A percentile compares a stretch with the other conserved stretches of the same genome.
These are phyloP conservation scores for Temnopleurus reevesii DNA, from an alignment of 53 echinoderm and acorn worm genomes.

Conservation along the genomic window DNA sequence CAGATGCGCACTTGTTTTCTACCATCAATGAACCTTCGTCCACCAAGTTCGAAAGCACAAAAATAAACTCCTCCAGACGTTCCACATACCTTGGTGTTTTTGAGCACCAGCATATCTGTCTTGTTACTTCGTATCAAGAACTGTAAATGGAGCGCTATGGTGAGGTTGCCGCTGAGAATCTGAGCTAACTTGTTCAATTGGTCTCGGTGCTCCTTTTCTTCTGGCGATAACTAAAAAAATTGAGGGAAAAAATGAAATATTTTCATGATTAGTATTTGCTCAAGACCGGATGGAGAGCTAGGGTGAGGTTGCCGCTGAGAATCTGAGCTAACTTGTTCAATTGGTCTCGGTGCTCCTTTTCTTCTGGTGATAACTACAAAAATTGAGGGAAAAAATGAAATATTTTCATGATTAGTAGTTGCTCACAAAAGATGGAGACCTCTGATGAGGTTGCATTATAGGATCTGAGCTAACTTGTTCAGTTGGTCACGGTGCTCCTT, in stretches of 20 bases:
- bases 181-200: conserved; percentile 80
- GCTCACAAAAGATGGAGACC: conserved; percentile 79
- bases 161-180: conserved; percentile 80
- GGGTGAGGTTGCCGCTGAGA: conserved; percentile 77
- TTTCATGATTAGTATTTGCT: too few relatives aligned
- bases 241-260: background rate
- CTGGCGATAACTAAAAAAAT: conserved; percentile 56
- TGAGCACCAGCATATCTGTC: conserved; percentile 88
- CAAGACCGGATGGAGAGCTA: conserved; percentile 83
- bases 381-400: background rate
- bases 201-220: conserved; percentile 82
- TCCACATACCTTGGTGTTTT: conserved; percentile 89
- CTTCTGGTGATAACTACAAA: conserved; percentile 66
- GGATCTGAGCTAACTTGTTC: conserved; percentile 81
- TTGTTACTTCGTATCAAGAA: conserved; percentile 95
- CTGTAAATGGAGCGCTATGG: conserved; percentile 88
- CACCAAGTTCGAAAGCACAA: too few relatives aligned
- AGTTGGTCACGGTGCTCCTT: conserved; percentile 80
- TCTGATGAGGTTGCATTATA: conserved; percentile 80
- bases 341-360: conserved; percentile 80
- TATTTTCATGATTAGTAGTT: too few relatives aligned
- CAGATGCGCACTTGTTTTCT: too few relatives aligned
- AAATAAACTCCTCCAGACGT: too few relatives aligned
- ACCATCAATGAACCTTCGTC: too few relatives aligned
- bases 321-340: conserved; percentile 84